Conservation (phyloP, 2,797 vertebrate genomes). For the Gymnothorax reevesii region DNA sequence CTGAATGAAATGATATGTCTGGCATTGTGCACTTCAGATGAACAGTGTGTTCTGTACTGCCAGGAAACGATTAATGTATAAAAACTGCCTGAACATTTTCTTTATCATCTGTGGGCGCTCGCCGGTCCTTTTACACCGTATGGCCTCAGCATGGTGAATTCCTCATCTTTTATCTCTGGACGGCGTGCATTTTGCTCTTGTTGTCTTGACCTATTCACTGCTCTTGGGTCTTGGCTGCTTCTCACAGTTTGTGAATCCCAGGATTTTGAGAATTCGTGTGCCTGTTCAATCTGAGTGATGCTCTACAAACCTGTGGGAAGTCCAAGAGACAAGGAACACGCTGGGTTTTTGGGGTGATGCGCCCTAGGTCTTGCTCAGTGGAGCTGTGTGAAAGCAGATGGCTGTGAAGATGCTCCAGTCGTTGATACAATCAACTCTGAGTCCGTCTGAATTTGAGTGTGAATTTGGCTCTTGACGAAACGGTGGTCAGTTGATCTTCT, state of each 20-base stretch:
- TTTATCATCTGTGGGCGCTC: too few species aligned
- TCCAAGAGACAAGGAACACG: not conserved
- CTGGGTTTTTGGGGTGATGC: not conserved
- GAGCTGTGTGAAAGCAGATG: not conserved
- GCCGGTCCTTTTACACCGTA: not conserved
- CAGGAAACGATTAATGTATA: too few species aligned
- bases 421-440: not conserved
- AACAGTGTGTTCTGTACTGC: too few species aligned
- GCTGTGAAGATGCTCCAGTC: not conserved
- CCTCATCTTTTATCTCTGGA: not conserved
- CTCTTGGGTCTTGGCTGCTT: too few species aligned
- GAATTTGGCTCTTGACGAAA: not conserved
- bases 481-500: not conserved
- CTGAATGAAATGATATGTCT: too few species aligned
- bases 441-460: not conserved
- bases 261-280: not conserved
- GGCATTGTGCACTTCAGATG: too few species aligned
- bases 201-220: too few species aligned
- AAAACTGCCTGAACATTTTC: too few species aligned
- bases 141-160: not conserved
- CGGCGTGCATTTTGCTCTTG: not conserved
- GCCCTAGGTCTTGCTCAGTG: not conserved
- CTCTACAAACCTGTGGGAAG: not conserved
- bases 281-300: not conserved
- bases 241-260: not conserved